A percentile compares a stretch with the other conserved stretches of the same genome.
Evolutionary conservation across 1,140 invertebrate genomes (phyloP).

Genomic region (Drosophila guanche): DNA sequence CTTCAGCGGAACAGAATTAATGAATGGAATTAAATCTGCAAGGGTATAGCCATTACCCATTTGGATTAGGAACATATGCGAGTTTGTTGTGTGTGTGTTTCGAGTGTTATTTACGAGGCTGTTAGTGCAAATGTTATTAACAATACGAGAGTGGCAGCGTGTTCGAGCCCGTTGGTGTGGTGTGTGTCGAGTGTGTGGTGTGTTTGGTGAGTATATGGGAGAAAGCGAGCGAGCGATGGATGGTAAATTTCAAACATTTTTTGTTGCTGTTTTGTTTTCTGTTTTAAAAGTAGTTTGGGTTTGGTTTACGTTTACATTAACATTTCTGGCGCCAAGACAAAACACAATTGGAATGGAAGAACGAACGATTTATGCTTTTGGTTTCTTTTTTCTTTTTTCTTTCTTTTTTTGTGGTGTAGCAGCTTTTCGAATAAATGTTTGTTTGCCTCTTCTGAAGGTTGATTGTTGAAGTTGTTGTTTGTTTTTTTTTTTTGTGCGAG

Average conservation of each 20-base stretch:
- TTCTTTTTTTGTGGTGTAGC: slow-evolving; percentile 34
- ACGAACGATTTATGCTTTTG: slow-evolving; percentile 24
- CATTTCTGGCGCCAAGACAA: slow-evolving; percentile 75
- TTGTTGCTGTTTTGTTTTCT: slow-evolving; percentile 38
- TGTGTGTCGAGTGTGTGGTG: slow-evolving; percentile 15
- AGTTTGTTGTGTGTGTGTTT: not conserved
- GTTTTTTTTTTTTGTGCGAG: slow-evolving; percentile 62
- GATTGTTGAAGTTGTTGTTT: slow-evolving; percentile 27
- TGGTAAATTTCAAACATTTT: slow-evolving; percentile 55
- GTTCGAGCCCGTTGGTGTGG: slow-evolving; percentile 22
- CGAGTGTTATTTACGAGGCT: slow-evolving; percentile 11
- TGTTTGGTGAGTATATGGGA: slow-evolving; percentile 56
- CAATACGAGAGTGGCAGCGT: slow-evolving; percentile 24
- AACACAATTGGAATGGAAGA: slow-evolving; percentile 67
- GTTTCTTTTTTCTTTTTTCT: slow-evolving; percentile 36
- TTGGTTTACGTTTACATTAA: slow-evolving; percentile 63
- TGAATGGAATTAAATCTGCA: no score
- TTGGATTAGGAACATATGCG: no score
- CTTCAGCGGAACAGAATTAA: no score
- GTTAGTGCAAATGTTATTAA: slow-evolving; percentile 38
- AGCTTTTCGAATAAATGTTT: slow-evolving; percentile 53
- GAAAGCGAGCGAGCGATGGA: slow-evolving; percentile 61
- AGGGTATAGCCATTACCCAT: no score
- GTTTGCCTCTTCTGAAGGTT: slow-evolving; percentile 25
- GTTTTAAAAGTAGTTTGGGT: slow-evolving; percentile 67